phyloP scores from a whole-genome alignment of 92 coral and sea anemone genomes.

The Zoanthus solanderi region DNA sequence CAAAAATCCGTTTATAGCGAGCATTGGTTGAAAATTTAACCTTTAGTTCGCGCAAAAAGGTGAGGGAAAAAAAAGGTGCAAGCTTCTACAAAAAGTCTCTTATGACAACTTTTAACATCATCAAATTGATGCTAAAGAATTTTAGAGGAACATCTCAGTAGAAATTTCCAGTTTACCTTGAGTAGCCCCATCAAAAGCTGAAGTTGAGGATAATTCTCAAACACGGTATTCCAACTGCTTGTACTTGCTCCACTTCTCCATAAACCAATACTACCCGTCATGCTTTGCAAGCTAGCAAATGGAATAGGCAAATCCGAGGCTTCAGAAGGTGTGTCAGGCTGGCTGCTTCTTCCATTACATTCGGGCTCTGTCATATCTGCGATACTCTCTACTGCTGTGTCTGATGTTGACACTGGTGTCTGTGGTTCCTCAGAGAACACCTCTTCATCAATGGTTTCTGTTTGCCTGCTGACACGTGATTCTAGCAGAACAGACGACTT shows the following conservation, averaged over 20 bases:
- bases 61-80: too few species aligned
- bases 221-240: slow-evolving; percentile 81
- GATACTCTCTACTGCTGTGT: slow-evolving; percentile 35
- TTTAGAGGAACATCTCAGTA: too few species aligned
- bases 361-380: slow-evolving; percentile 50
- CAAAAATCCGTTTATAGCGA: too few species aligned
- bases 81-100: too few species aligned
- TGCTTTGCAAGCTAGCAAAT: slow-evolving; percentile 76
- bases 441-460: slow-evolving; percentile 88
- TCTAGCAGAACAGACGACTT: slow-evolving; percentile 40
- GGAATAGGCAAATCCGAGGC: slow-evolving; percentile 68
- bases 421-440: slow-evolving; percentile 73
- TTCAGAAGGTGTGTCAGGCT: slow-evolving; percentile 79
- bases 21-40: too few species aligned
- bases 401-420: slow-evolving; percentile 38
- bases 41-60: too few species aligned
- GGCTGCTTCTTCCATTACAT: slow-evolving; percentile 66
- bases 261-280: slow-evolving; percentile 76
- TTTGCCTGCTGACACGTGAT: slow-evolving; percentile 77
- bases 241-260: slow-evolving; percentile 91
- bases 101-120: too few species aligned
- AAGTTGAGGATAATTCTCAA: slow-evolving; percentile 82
- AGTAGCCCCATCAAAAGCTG: slow-evolving; percentile 79
- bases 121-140: too few species aligned
- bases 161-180: slow-evolving; percentile 57